Evolutionary conservation across 2,113 vertebrate species (phyloP), one percentile per base, ranked within the genome.

Genomic region (Egretta garzetta): DNA sequence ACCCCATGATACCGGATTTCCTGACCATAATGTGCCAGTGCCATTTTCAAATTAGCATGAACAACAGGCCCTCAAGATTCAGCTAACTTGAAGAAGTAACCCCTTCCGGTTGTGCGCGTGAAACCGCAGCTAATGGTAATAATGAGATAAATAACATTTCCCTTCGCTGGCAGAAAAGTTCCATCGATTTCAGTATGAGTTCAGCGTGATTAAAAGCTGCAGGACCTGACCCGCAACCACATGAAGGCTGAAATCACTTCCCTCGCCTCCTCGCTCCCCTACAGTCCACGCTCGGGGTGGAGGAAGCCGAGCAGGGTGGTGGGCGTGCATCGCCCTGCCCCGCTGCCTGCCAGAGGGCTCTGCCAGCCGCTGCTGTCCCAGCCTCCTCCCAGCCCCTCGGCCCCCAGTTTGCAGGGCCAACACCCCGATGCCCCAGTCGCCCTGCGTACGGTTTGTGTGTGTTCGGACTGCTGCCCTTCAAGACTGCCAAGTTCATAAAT

Each of bases 1-100:
- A 89, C 94, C 86, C 95, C 86, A 17, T 37, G 85, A 63, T 90
- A 83, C 89, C 19, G 7, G 85, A 95, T 96, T 97, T 96, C 93
- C 92, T 93, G 95, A 52, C 43, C 26, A 9, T 63, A 55, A 63
- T 35, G 75, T 45, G 80, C 71, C n/a, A 62, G 55, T 67, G 56
- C 81, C 68, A 47, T 47, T 90, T 87, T 58, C 86, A 96, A 96
- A 96, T 94, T 96, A 85, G 43, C 75, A 41, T 62, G 55, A 90
- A 75, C 85, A 93, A 84, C 90, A 86, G 83, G 88, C 63, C 60
- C 56, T 63, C 7, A 4, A 56, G 64, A 71, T 35, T 20, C 50
- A 68, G 45, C 64, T 32, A 32, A 60, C 62, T 33, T 26, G 23
- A 53, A 88, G 73, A 56, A 86, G 73, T 56, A 68, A 21, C 49